Percentiles rank a stretch among this genome's conserved stretches.
These are phyloP conservation scores for Aradus depressus DNA, from an alignment of 2,888 invertebrate genomes.

Conservation along the genomic window DNA sequence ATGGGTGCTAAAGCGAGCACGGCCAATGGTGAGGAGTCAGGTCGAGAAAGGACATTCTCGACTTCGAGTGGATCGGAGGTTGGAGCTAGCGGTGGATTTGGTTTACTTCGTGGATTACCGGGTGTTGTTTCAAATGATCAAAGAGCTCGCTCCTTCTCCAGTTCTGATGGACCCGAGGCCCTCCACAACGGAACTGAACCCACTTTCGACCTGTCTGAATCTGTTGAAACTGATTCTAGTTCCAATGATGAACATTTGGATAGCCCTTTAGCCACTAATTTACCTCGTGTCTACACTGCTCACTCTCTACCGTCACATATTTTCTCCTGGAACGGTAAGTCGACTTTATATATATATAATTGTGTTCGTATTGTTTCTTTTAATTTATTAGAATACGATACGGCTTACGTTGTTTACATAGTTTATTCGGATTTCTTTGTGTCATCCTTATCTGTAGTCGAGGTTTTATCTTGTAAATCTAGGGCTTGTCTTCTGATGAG, in stretches of 20 bases:
- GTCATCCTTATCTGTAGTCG: too few species aligned
- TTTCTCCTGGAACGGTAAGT: conserved; percentile 68
- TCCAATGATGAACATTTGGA: conserved; percentile 52
- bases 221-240: conserved; percentile 55
- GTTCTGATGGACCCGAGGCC: conserved; percentile 61
- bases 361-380: too few species aligned
- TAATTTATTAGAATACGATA: too few species aligned
- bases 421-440: too few species aligned
- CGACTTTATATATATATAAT: too few species aligned
- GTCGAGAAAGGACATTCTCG: conserved; percentile 64
- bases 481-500: too few species aligned
- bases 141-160: conserved; percentile 69
- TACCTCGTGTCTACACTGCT: conserved; percentile 70
- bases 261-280: conserved; percentile 38
- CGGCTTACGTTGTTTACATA: too few species aligned
- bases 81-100: conserved; percentile 46
- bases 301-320: conserved; percentile 85
- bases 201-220: conserved; percentile 52
- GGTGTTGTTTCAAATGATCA: conserved; percentile 67
- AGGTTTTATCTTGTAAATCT: too few species aligned
- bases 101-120: conserved; percentile 55
- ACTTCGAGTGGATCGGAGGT: conserved; percentile 57
- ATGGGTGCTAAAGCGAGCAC: conserved; percentile 83
- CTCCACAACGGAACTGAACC: conserved; percentile 47
- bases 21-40: conserved; percentile 57